Base-by-base conservation (phyloP, 2,113 vertebrate species). In the Cryptomyrus ogoouensis region DNA sequence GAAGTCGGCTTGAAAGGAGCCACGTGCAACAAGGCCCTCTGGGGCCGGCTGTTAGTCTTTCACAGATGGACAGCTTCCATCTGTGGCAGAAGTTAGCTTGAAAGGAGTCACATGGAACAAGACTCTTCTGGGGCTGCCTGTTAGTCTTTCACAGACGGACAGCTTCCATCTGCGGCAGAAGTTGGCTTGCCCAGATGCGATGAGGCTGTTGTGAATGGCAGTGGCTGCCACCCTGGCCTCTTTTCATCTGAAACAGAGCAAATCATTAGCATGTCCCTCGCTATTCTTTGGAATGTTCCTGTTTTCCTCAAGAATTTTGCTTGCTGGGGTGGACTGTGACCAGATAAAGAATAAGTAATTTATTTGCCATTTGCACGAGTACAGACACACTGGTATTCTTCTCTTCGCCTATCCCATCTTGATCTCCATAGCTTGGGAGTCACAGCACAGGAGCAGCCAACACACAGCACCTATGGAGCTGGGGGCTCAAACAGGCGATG, bases 101-200 rank as follows among this genome's bases (percentile, higher is more conserved):
- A 56, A 21, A 56, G 52, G 52, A 56, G 52, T 0, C 52, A 19
- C 52, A 0, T 56, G 4, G 52, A 56, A 56, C 52, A 56, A 21
- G 52, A 17, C 52, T 17, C 52, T 21, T 52, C 17, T 56, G 52
- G 52, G 17, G 4, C 17, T 4, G 0, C 4, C 52, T 21, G 52
- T 21, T 19, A 56, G 19, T 56, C 53, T 56, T 56, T 56, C 53
- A 56, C 53, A 56, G 53, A 56, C 24, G 53, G 53, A 56, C 19
- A 56, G 4, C 17, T 56, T 56, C 52, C 52, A 13, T 50, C 49
- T 13, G 9, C 12, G 12, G 49, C 94, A 91, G 91, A 96, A 94
- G 44, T 88, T 17, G 62, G 90, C 84, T 10, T 91, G 93, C 91
- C 94, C 94, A 95, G 94, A 95, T 95, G 95, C 94, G 92, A 89